Conservation (phyloP, 2,888 invertebrate genomes). For the Poecilobothrus nobilitatus region DNA sequence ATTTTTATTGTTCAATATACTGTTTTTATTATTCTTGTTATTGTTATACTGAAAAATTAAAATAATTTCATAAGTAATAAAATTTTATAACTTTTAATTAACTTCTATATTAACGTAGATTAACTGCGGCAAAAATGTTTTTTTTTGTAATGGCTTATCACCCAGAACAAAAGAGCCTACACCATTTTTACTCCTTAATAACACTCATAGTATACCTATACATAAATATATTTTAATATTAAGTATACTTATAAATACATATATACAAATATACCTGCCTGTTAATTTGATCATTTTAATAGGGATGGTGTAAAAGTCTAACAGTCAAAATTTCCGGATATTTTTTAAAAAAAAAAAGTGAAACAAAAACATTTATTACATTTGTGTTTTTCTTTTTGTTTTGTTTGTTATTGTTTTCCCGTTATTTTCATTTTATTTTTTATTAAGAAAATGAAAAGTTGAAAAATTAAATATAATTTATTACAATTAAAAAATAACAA, state of each 20-base stretch:
- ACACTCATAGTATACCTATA: too few species aligned
- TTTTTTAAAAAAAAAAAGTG: too few species aligned
- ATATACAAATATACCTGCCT: not conserved
- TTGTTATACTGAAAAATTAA: not conserved
- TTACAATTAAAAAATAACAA: too few species aligned
- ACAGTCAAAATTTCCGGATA: not conserved
- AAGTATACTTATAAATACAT: too few species aligned
- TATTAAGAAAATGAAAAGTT: too few species aligned
- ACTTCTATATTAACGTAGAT: not conserved
- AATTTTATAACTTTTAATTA: slow-evolving; percentile 6
- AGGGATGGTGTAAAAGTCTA: not conserved
- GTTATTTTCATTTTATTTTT: too few species aligned
- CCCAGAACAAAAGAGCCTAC: not conserved
- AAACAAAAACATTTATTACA: too few species aligned
- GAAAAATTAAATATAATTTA: too few species aligned
- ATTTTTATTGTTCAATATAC: not conserved
- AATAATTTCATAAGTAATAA: slow-evolving; percentile 1
- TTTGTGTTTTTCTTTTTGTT: too few species aligned
- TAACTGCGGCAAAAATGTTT: not conserved
- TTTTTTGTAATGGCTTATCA: not conserved
- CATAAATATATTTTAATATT: too few species aligned
- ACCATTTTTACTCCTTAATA: too few species aligned
- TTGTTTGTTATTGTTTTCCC: too few species aligned
- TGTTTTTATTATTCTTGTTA: not conserved
- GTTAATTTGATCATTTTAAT: not conserved